A percentile compares a stretch with the other conserved stretches of the same genome.
phyloP scores from a whole-genome alignment of 2,797 vertebrate genomes.

The Mycteria americana region DNA sequence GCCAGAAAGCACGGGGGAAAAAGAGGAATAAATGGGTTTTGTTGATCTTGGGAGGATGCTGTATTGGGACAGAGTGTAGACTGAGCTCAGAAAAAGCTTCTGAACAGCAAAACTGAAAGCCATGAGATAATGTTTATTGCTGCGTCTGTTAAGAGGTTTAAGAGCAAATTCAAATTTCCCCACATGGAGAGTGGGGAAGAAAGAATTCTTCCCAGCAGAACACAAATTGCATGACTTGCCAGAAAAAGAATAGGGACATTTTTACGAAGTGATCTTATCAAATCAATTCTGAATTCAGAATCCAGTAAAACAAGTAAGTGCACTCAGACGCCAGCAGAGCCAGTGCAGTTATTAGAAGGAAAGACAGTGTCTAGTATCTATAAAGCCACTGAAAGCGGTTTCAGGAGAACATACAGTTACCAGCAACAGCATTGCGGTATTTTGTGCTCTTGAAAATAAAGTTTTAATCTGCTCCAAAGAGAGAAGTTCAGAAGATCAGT shows the following conservation, averaged over 20 bases:
- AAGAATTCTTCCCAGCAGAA: background rate
- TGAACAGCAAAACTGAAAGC: background rate
- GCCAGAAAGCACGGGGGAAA: background rate
- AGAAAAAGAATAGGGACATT: background rate
- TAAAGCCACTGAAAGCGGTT: background rate
- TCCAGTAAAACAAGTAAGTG: background rate
- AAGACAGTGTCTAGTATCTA: accelerated
- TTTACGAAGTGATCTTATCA: background rate
- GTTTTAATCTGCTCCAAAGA: background rate
- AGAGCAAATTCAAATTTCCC: background rate
- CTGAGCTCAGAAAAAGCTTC: background rate
- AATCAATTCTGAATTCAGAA: background rate
- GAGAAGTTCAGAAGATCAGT: background rate
- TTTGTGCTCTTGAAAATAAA: background rate
- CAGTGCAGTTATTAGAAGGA: background rate
- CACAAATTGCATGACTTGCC: background rate
- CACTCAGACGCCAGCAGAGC: background rate
- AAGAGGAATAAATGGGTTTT: background rate
- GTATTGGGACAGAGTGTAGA: accelerated
- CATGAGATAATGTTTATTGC: background rate
- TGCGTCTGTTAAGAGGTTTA: background rate
- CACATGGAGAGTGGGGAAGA: accelerated
- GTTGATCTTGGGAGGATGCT: background rate
- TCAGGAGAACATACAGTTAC: background rate
- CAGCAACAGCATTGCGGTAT: too few species aligned